Conservation (phyloP, 2,113 vertebrate genomes). For the Apeltes quadracus region DNA sequence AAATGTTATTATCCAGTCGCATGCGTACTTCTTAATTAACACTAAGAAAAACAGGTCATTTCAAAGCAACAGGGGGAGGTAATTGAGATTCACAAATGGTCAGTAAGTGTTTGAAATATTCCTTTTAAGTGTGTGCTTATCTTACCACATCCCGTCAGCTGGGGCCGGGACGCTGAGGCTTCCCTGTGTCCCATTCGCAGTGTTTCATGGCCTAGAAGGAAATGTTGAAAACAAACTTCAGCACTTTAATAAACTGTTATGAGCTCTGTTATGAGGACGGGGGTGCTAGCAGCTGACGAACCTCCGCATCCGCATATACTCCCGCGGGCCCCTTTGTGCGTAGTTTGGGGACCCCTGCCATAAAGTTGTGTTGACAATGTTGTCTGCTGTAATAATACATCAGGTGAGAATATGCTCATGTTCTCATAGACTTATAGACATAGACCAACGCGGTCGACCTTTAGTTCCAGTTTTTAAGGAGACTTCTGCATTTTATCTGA, state of each 20-base stretch:
- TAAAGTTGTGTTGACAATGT: too few relatives aligned
- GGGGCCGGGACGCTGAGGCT: constrained; percentile 4
- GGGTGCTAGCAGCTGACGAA: too few relatives aligned
- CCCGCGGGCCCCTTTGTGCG: too few relatives aligned
- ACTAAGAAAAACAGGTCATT: not conserved
- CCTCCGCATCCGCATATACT: too few relatives aligned
- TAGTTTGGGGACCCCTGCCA: too few relatives aligned
- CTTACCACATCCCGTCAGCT: constrained; percentile 27
- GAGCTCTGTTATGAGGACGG: too few relatives aligned
- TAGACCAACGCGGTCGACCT: too few relatives aligned
- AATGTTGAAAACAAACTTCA: not conserved
- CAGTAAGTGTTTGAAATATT: not conserved
- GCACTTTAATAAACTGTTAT: not conserved
- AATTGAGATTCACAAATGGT: not conserved
- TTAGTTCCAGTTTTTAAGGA: not conserved
- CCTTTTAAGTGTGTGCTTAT: not conserved
- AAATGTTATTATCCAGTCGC: not conserved
- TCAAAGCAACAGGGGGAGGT: not conserved
- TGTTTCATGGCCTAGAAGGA: not conserved
- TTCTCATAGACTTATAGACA: too few relatives aligned
- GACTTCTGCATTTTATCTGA: not conserved
- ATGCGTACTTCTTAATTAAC: not conserved
- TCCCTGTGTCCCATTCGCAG: constrained; percentile 8
- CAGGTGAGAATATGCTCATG: too few relatives aligned
- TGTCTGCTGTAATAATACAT: too few relatives aligned